phyloP scores from a whole-genome alignment of 2,888 invertebrate species.

The Ethmia dodecea region DNA sequence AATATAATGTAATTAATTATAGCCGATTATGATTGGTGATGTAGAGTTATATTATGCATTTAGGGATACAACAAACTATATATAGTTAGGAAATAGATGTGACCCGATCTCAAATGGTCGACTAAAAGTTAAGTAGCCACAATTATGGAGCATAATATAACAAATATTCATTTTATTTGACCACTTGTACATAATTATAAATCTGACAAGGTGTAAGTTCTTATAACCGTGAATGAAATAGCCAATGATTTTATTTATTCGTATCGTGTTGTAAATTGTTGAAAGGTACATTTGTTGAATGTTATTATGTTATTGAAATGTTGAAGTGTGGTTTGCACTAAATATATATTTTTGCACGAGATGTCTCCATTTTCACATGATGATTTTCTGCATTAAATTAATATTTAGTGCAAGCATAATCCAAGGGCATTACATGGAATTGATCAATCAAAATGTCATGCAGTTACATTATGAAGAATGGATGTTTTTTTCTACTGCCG shows the following conservation, averaged over 20 bases:
- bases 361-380: too few relatives aligned
- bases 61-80: constrained; percentile 59
- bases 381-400: too few relatives aligned
- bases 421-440: constrained; percentile 7
- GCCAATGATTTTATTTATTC: constrained; percentile 34
- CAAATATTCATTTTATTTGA: too few relatives aligned
- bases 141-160: constrained; percentile 55
- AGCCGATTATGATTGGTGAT: constrained; percentile 62
- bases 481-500: not conserved
- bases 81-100: constrained; percentile 48
- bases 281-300: constrained; percentile 19
- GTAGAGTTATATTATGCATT: constrained; percentile 66
- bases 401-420: not conserved
- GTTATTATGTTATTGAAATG: constrained; percentile 15
- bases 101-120: too few relatives aligned
- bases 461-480: constrained; percentile 4
- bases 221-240: constrained; percentile 17
- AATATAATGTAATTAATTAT: constrained; percentile 62
- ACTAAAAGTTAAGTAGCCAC: constrained; percentile 58
- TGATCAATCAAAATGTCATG: constrained; percentile 6
- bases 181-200: constrained; percentile 1
- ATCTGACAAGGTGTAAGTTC: not conserved
- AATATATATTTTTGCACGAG: too few relatives aligned
- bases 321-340: constrained; percentile 7
- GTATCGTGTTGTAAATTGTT: constrained; percentile 31